Percentiles rank a stretch among this genome's conserved stretches.
Evolutionary conservation across 1,140 invertebrate species (phyloP).

Genomic region (Radopholus similis): DNA sequence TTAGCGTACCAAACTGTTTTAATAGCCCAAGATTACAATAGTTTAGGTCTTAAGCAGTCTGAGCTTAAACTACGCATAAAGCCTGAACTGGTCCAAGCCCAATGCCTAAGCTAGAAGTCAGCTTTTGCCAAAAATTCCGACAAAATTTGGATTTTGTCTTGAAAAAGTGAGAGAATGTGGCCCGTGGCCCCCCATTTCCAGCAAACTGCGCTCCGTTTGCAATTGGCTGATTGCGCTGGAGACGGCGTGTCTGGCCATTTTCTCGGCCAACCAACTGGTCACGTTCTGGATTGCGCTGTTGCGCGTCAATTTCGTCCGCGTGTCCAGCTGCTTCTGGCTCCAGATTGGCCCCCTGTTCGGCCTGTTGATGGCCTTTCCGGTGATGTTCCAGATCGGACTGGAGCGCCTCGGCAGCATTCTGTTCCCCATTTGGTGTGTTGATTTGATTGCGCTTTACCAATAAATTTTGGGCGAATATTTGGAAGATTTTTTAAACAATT

Average conservation of each 20-base stretch:
- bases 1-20: too few relatives aligned
- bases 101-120: too few relatives aligned
- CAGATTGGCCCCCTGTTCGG: not conserved
- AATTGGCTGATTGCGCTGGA: not conserved
- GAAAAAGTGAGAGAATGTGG: not conserved
- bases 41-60: not conserved
- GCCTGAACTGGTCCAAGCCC: too few relatives aligned
- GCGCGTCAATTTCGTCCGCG: not conserved
- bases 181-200: not conserved
- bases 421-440: not conserved
- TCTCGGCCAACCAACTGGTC: not conserved
- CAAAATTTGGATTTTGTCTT: not conserved
- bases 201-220: not conserved
- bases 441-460: not conserved
- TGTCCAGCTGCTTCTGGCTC: not conserved
- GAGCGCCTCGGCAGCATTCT: not conserved
- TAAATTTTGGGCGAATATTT: not conserved
- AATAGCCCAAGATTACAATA: too few relatives aligned
- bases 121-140: too few relatives aligned
- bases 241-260: not conserved
- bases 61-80: too few relatives aligned
- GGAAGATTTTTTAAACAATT: not conserved
- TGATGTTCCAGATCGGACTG: not conserved
- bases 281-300: not conserved
- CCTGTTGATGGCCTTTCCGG: not conserved